A percentile compares a stretch with the other conserved stretches of the same genome.
phyloP scores from a whole-genome alignment of 1,140 invertebrate genomes.

The Achatina immaculata region DNA sequence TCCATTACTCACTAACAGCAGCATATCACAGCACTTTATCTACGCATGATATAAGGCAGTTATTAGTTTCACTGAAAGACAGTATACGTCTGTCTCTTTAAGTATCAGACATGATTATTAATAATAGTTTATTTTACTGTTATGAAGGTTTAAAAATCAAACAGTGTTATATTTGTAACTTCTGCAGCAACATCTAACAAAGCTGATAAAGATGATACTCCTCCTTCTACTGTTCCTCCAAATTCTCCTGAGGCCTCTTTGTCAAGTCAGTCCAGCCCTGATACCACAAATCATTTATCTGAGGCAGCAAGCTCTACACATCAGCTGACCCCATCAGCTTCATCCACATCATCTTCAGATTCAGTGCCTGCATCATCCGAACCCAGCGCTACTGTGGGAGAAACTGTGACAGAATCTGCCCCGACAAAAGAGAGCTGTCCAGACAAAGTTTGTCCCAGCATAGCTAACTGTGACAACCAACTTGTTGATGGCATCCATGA shows the following conservation, averaged over 20 bases:
- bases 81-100: background rate
- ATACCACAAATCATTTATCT: background rate
- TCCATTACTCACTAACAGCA: too few relatives aligned
- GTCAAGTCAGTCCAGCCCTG: background rate
- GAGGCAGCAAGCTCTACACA: background rate
- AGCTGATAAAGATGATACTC: background rate
- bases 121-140: too few relatives aligned
- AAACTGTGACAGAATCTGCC: background rate
- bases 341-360: background rate
- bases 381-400: background rate
- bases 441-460: background rate
- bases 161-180: too few relatives aligned
- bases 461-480: background rate
- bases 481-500: background rate
- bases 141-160: too few relatives aligned
- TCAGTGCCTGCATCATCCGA: background rate
- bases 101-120: background rate
- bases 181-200: background rate
- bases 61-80: background rate
- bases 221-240: background rate
- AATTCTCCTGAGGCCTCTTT: constrained; percentile 9
- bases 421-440: background rate
- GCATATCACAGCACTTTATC: too few relatives aligned
- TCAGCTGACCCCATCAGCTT: background rate
- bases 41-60: background rate